phyloP scores from a whole-genome alignment of 2,888 invertebrate genomes.

The Drosophila ustulata region DNA sequence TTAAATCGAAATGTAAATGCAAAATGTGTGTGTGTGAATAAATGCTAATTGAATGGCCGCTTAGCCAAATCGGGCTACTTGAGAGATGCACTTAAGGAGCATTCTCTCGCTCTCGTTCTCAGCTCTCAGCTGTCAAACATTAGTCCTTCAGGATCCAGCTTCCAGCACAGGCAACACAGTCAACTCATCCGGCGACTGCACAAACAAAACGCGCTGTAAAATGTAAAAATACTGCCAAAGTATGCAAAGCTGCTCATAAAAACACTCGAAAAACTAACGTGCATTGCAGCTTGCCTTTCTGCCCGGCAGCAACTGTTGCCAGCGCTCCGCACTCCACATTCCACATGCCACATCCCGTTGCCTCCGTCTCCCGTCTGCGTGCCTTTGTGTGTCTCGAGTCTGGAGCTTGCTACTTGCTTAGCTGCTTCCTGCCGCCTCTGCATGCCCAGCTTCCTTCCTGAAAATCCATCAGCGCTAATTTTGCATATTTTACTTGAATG shows the following conservation, averaged over 20 bases:
- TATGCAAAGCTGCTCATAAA: slow-evolving; percentile 81
- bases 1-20: slow-evolving; percentile 20
- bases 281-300: slow-evolving; percentile 53
- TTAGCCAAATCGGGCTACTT: slow-evolving; percentile 61
- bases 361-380: slow-evolving; percentile 17
- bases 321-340: slow-evolving; percentile 7
- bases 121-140: slow-evolving; percentile 46
- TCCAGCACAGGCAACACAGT: slow-evolving; percentile 6
- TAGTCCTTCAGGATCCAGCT: slow-evolving; percentile 34
- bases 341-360: slow-evolving; percentile 1
- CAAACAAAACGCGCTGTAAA: slow-evolving; percentile 76
- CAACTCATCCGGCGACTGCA: slow-evolving; percentile 67
- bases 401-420: slow-evolving; percentile 74
- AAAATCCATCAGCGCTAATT: slow-evolving; percentile 81
- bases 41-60: slow-evolving; percentile 76
- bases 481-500: slow-evolving; percentile 75
- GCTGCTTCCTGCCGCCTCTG: slow-evolving; percentile 68
- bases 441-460: slow-evolving; percentile 74
- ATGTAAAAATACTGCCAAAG: slow-evolving; percentile 77
- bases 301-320: slow-evolving; percentile 39
- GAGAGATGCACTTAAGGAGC: slow-evolving; percentile 61
- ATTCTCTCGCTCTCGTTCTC: slow-evolving; percentile 6
- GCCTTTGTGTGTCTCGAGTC: slow-evolving; percentile 39
- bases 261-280: slow-evolving; percentile 73
- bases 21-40: slow-evolving; percentile 17